Conservation (phyloP, 2,113 vertebrate species). For the Mormyrus lacerda region DNA sequence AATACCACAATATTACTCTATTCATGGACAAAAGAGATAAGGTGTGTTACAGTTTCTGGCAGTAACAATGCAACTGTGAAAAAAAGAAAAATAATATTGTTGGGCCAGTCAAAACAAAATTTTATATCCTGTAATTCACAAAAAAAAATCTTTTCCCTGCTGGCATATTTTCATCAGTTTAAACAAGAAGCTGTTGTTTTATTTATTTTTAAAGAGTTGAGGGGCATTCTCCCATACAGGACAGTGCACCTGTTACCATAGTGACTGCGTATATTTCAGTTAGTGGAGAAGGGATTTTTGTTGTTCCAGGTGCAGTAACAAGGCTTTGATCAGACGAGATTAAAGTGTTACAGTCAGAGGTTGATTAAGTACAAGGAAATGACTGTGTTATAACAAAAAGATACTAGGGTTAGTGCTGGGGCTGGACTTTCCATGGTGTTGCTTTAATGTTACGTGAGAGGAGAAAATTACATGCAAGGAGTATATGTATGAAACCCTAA, state of each 20-base stretch:
- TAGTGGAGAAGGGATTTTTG: not conserved
- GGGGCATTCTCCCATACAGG: not conserved
- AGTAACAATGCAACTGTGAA: not conserved
- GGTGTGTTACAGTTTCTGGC: not conserved
- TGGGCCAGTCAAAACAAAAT: not conserved
- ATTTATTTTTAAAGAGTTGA: not conserved
- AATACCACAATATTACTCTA: not conserved
- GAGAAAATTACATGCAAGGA: not conserved
- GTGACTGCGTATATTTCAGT: not conserved
- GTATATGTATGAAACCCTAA: not conserved
- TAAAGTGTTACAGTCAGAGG: constrained; percentile 1
- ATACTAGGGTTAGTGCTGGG: not conserved
- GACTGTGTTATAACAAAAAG: not conserved
- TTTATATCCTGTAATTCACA: not conserved
- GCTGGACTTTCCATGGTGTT: not conserved
- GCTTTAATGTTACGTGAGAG: not conserved
- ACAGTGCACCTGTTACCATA: constrained; percentile 1
- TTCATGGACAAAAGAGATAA: not conserved
- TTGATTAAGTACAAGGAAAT: constrained; percentile 6
- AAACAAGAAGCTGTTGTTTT: not conserved
- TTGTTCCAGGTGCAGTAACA: not conserved
- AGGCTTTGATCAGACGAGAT: not conserved
- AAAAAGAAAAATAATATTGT: not conserved
- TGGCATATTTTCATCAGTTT: not conserved
- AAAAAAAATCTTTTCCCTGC: not conserved